Evolutionary conservation across 2,888 invertebrate species (phyloP).

Genomic region (Trichogramma dendrolimi): DNA sequence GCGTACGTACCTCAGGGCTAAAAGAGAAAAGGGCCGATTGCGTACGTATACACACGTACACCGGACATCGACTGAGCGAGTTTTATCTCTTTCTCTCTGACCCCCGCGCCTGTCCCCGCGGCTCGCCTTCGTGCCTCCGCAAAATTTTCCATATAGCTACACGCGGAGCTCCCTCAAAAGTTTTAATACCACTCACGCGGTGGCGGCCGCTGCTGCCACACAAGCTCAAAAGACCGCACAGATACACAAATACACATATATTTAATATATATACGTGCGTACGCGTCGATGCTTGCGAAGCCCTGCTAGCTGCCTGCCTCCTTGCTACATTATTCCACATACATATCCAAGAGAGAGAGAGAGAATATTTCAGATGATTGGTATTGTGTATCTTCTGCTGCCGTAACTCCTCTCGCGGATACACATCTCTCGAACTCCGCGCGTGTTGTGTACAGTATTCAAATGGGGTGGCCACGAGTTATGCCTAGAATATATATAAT

Average conservation of each 20-base stretch:
- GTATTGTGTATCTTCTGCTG: constrained; percentile 43
- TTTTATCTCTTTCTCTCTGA: constrained; percentile 36
- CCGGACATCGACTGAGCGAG: constrained; percentile 36
- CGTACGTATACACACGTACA: background rate
- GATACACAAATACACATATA: constrained; percentile 19
- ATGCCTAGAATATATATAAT: constrained; percentile 49
- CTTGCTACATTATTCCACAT: no score
- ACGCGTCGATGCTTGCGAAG: constrained; percentile 23
- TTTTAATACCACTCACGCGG: constrained; percentile 49
- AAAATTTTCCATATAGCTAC: constrained; percentile 31
- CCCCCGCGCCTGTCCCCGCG: constrained; percentile 6
- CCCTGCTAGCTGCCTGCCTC: no score
- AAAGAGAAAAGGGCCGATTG: constrained; percentile 24
- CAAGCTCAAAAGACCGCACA: constrained; percentile 18
- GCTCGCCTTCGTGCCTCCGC: no score
- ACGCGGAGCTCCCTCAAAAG: constrained; percentile 41
- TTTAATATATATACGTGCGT: background rate
- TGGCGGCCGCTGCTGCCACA: constrained; percentile 32
- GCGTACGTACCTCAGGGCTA: constrained; percentile 23
- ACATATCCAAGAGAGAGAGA: constrained; percentile 27
- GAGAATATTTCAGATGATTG: constrained; percentile 49
- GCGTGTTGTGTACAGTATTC: constrained; percentile 37
- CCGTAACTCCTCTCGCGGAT: background rate
- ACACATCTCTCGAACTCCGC: constrained; percentile 31
- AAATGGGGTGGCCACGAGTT: constrained; percentile 51